Base-by-base conservation (phyloP, 2,888 invertebrate species). In the Trissolcus japonicus region DNA sequence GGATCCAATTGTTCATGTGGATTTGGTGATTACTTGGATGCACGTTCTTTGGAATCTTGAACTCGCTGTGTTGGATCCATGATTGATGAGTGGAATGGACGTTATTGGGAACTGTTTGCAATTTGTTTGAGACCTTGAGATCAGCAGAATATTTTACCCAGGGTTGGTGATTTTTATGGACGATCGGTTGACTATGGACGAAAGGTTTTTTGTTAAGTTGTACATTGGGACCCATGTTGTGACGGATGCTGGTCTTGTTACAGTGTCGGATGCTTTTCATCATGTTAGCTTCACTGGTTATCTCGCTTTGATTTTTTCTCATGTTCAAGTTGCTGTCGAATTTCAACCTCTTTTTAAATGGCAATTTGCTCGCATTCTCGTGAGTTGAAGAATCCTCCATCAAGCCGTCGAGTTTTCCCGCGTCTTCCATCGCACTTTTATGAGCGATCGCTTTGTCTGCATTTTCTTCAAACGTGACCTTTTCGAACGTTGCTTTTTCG, bases 271-370 rank as follows among this genome's bases (percentile, higher is more conserved):
- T 46, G 13, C 43, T 13, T 43, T 43, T 43, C 13, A 43, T n/a
- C 43, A 25, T 25, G 6, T 46, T 16, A 2, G 51, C 51, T 51
- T 51, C 51, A 17, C 4, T 19, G 4, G 6, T 16, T 17, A 19
- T 4, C 11, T 51, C 51, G 1, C 21, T 19, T 51, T 51, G 14
- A 4, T 16, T 51, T 9, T 51, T 51, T 11, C 16, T 51, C 51
- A 17, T 9, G 21, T 46, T 46, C 14, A 46, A 16, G 16, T 21
- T 19, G 16, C 21, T 11, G 51, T 19, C 51, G 19, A 51, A 51
- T 50, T 84, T 87, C 14, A 86, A 72, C 46, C 89, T 81, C 65
- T 89, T 89, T 59, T 89, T 89, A 13, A 87, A 74, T 4, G 88
- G 88, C 53, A 88, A 62, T 53, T 86, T 88, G 54, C 82, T 85